Conservation (phyloP, 2,888 invertebrate species). For the Netelia virgata region DNA sequence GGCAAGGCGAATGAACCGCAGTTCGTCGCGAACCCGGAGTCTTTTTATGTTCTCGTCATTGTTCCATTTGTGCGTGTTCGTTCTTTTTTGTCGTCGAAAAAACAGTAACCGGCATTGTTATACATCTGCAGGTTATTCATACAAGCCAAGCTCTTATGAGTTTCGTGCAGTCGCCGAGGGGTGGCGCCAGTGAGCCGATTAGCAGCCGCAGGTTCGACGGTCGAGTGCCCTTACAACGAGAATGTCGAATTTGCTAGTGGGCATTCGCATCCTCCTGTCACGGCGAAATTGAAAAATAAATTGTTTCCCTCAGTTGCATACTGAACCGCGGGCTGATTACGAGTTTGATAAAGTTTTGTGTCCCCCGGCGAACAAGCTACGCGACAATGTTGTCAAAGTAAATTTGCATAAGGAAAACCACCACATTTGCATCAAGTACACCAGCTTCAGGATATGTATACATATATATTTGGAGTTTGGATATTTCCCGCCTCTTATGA, state of each 20-base stretch:
- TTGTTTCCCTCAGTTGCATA: slow-evolving; percentile 56
- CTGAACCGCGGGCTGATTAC: slow-evolving; percentile 22
- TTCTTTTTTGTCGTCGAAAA: not conserved
- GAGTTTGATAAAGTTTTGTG: slow-evolving; percentile 40
- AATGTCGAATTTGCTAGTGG: not conserved
- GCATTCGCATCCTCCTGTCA: slow-evolving; percentile 6
- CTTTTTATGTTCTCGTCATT: not conserved
- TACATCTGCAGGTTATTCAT: not conserved
- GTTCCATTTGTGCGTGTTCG: not conserved
- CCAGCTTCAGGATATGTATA: not conserved
- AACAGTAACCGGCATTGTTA: not conserved
- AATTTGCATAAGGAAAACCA: slow-evolving; percentile 41
- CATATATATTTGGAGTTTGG: not conserved
- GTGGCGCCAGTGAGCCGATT: slow-evolving; percentile 29
- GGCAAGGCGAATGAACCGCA: not conserved
- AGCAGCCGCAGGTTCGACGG: not conserved
- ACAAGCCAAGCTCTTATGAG: slow-evolving; percentile 3
- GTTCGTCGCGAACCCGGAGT: not conserved
- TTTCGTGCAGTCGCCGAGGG: slow-evolving; percentile 4
- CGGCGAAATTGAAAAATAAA: slow-evolving; percentile 56
- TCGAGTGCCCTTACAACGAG: slow-evolving; percentile 4
- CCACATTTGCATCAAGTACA: slow-evolving; percentile 11
- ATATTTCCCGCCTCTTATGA: not conserved
- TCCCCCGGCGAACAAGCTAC: not conserved
- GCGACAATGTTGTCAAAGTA: slow-evolving; percentile 24